phyloP scores from a whole-genome alignment of 2,888 invertebrate genomes.

The Sphaerophoria taeniata region DNA sequence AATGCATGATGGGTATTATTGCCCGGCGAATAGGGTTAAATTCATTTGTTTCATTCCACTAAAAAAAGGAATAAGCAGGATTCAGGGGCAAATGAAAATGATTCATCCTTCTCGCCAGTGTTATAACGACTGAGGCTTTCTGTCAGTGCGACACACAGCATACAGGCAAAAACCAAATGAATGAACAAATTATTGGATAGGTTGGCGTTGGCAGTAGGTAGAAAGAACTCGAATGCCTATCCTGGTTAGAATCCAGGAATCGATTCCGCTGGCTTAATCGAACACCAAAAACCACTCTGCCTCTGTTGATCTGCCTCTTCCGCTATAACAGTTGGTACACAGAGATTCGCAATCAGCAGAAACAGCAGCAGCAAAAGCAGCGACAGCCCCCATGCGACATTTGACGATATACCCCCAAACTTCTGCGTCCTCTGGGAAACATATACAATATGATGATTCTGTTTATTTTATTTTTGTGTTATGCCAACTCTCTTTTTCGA shows the following conservation, averaged over 20 bases:
- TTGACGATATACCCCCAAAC: slow-evolving; percentile 62
- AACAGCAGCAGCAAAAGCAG: no score
- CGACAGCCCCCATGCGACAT: slow-evolving; percentile 57
- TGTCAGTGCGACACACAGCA: slow-evolving; percentile 33
- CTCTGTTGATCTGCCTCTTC: slow-evolving; percentile 50
- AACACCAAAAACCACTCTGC: slow-evolving; percentile 80
- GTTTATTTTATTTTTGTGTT: slow-evolving; percentile 70
- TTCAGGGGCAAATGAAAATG: slow-evolving; percentile 40
- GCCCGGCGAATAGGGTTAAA: slow-evolving; percentile 69
- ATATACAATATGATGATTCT: slow-evolving; percentile 70
- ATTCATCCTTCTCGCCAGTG: slow-evolving; percentile 48
- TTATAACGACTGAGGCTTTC: slow-evolving; percentile 34
- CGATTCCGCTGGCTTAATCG: slow-evolving; percentile 78
- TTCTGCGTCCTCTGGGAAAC: slow-evolving; percentile 68
- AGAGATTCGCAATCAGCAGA: slow-evolving; percentile 54
- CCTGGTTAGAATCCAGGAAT: slow-evolving; percentile 65
- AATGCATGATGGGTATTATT: slow-evolving; percentile 27
- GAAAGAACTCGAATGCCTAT: slow-evolving; percentile 44
- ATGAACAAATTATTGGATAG: background rate
- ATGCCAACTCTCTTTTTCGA: slow-evolving; percentile 63
- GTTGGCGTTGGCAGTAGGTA: background rate
- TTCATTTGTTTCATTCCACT: slow-evolving; percentile 70
- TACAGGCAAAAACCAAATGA: slow-evolving; percentile 12
- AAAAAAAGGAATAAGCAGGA: background rate
- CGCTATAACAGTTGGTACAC: background rate